Evolutionary conservation across 2,113 vertebrate species (phyloP), one percentile per base, ranked within the genome.

Genomic region (Salvelinus fontinalis): DNA sequence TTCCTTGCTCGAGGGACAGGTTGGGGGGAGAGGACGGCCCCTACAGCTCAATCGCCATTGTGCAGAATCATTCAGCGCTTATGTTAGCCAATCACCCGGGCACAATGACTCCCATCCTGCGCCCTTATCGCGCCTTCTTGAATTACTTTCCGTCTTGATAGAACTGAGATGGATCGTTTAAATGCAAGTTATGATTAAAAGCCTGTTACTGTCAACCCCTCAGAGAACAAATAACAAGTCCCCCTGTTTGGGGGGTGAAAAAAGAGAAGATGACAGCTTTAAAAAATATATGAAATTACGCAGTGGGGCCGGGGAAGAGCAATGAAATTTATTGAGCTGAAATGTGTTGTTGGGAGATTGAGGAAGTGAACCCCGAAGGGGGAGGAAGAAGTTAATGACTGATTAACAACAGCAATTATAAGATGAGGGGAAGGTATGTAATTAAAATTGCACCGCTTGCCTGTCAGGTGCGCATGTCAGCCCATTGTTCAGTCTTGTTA

Each of bases 321-420:
- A 92, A 96, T 94, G 94, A 95, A 96, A 96, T 96, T 95, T 96
- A 96, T 96, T 95, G 95, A 95, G 94, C 95, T 92, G 95, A 95
- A 95, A 96, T 95, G 95, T 95, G 95, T 96, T 95, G 95, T 93
- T 95, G 94, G 95, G 81, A 95, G 95, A 96, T 95, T 95, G 95
- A 95, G 95, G 95, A 95, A 95, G 95, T 92, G 95, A 94, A 94
- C 95, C 95, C 95, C 92, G 94, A 94, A 93, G 86, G 94, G 95
- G 94, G 95, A 95, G 95, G 95, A 97, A 94, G 94, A 96, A 97
- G 96, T 97, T 99, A 98, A 99, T 98, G 96, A 98, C 96, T 93
- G 93, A 94, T 94, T 94, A 94, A 93, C 92, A 93, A 90, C 92
- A 90, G 95, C 93, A 94, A 94, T 94, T 94, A 93, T 93, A 93